Conservation (phyloP, 2,888 invertebrate species). For the Brachyptera putata region DNA sequence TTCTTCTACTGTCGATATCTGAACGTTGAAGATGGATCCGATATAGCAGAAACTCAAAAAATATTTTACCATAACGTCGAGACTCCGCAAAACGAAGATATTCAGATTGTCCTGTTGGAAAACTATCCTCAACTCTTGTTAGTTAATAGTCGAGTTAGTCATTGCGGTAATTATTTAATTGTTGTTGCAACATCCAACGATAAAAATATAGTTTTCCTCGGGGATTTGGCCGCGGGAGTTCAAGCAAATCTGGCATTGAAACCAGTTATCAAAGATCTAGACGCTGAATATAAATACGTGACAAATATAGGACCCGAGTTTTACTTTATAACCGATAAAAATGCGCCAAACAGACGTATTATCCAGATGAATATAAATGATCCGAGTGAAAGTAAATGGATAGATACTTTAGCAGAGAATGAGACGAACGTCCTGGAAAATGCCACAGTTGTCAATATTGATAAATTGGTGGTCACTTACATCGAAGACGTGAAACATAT, state of each 20-base stretch:
- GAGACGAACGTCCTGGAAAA: constrained; percentile 84
- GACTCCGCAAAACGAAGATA: constrained; percentile 80
- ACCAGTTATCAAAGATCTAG: constrained; percentile 81
- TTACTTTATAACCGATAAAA: constrained; percentile 87
- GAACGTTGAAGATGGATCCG: constrained; percentile 45
- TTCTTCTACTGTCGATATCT: constrained; percentile 49
- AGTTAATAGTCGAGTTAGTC: constrained; percentile 78
- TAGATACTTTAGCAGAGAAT: constrained; percentile 77
- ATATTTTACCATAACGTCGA: constrained; percentile 88
- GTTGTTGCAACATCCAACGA: constrained; percentile 83
- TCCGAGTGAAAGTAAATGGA: constrained; percentile 73
- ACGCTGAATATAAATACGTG: constrained; percentile 93
- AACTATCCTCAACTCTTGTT: constrained; percentile 79
- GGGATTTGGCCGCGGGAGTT: constrained; percentile 64
- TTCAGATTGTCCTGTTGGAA: constrained; percentile 82
- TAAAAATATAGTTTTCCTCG: constrained; percentile 83
- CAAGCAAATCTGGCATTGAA: constrained; percentile 62
- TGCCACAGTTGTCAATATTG: constrained; percentile 76
- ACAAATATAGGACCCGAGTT: constrained; percentile 80
- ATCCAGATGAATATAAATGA: constrained; percentile 75
- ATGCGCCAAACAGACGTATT: constrained; percentile 87
- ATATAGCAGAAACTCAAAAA: constrained; percentile 64
- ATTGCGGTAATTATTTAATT: constrained; percentile 87
- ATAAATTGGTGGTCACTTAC: constrained; percentile 84
- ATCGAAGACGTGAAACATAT: constrained; percentile 90